Base-by-base conservation (phyloP, 1,140 invertebrate species). In the Pantala flavescens region DNA sequence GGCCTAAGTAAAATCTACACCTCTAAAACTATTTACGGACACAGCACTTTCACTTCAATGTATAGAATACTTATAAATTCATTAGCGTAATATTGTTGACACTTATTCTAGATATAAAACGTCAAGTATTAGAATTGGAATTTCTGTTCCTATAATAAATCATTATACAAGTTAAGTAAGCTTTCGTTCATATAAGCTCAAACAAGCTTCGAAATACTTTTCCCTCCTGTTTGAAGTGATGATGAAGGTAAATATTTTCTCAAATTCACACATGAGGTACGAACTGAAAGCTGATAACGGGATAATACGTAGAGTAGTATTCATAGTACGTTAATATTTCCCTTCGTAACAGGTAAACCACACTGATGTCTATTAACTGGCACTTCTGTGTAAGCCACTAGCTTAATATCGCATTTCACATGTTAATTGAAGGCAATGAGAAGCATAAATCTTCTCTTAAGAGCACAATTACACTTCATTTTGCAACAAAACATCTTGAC, bases 301-400 rank as follows among this genome's bases (percentile, higher is more conserved):
- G 49, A 63, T 21, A 63, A 63, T 63, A 63, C 49, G 49, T 63
- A 63, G 49, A 63, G 49, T 63, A 63, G 49, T 63, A 63, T 63
- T 63, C 49, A 63, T 63, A 63, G 49, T 63, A 63, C 49, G 49
- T 63, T 63, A 16, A 63, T 63, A 63, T 63, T 63, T 63, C 49
- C 16, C 49, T 63, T 63, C 49, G 49, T 63, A 63, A 63, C 49
- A 63, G 49, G 49, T 63, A 63, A 63, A 63, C 49, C 49, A 63
- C 49, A 63, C 14, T 21, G 49, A 63, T 63, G 49, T 21, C 49
- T 63, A 21, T 63, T 19, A 7, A 19, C n/a, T 63, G 49, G 49
- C 49, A 21, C 49, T 63, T 19, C 16, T 19, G n/a, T 16, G 49
- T 63, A 63, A 63, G n/a, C 49, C 49, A 63, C 49, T 3, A 63